A percentile compares a stretch with the other conserved stretches of the same genome.
Evolutionary conservation across 1,140 invertebrate genomes (phyloP).

Genomic region (Oncopeltus fasciatus): DNA sequence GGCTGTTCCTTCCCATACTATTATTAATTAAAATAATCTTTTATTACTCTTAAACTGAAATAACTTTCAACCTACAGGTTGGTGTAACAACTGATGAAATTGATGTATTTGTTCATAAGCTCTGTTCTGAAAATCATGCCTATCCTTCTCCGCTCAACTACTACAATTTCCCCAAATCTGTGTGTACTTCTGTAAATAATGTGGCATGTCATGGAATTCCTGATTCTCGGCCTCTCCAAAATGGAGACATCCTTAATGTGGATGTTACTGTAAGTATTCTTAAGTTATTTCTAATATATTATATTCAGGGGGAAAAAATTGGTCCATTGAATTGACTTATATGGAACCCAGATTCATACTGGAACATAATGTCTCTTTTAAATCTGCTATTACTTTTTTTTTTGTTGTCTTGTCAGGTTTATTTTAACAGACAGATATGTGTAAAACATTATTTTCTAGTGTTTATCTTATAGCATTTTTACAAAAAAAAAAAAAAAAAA

Average conservation of each 20-base stretch:
- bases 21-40: neutral
- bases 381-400: no score
- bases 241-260: constrained; percentile 84
- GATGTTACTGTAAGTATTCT: constrained; percentile 64
- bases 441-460: no score
- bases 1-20: neutral
- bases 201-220: constrained; percentile 91
- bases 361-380: neutral
- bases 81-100: constrained; percentile 80
- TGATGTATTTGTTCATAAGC: constrained; percentile 58
- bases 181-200: constrained; percentile 92
- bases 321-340: no score
- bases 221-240: constrained; percentile 56
- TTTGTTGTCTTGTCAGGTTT: no score
- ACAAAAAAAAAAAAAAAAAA: no score
- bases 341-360: no score
- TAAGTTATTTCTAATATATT: no score
- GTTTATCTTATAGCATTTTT: no score
- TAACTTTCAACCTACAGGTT: constrained; percentile 35
- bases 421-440: no score
- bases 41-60: constrained; percentile 24
- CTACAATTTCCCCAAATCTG: constrained; percentile 75
- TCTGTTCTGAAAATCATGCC: constrained; percentile 50
- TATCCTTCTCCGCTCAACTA: constrained; percentile 88
- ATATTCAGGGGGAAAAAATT: no score